Evolutionary conservation across 2,797 vertebrate genomes (phyloP), one percentile per base, ranked within the genome.

Genomic region (Cirrhinus mrigala): DNA sequence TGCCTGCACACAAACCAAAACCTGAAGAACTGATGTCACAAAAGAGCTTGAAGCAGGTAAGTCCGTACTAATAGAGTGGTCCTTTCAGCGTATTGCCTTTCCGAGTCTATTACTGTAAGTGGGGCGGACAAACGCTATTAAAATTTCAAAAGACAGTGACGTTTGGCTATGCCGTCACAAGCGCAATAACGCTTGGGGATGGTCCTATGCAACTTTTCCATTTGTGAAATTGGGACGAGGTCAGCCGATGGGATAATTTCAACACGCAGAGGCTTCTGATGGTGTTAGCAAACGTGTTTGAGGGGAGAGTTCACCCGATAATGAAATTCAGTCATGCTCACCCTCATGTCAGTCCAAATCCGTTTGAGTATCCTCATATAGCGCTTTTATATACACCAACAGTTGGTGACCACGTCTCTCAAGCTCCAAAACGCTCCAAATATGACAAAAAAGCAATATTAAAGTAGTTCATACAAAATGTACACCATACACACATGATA

Each of bases 41-140:
- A 85, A 68, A n/a, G 82, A 70, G 77, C 64, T 48, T 62, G 69
- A 81, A 71, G 74, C 78, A 83, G 69, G 68, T 85, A 52, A 88
- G 71, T 81, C 84, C 88, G 85, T 89, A 90, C 87, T 90, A 90
- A 85, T 84, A 6, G 76, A 58, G 77, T 40, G 73, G 88, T 48
- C 22, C 48, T 77, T 37, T 15, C 1, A 83, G 87, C 71, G 73
- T 83, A 84, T 77, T 84, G 83, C 48, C 60, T 79, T 84, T 76
- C 75, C 52, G 20, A 80, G 20, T 71, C 69, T 40, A 79, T 69
- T 79, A 85, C 75, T 80, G 66, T 79, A 85, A 85, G 69, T 80
- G 75, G 76, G 66, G 54, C 64, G 50, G 48, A 79, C 37, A 60
- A 73, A 70, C 64, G n/a, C 29, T 56, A 79, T 80, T 85, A 29